A percentile compares a stretch with the other conserved stretches of the same genome.
These are phyloP conservation scores for Scaptodrosophila latifasciaeformis DNA, from an alignment of 2,888 invertebrate species.

Conservation along the genomic window DNA sequence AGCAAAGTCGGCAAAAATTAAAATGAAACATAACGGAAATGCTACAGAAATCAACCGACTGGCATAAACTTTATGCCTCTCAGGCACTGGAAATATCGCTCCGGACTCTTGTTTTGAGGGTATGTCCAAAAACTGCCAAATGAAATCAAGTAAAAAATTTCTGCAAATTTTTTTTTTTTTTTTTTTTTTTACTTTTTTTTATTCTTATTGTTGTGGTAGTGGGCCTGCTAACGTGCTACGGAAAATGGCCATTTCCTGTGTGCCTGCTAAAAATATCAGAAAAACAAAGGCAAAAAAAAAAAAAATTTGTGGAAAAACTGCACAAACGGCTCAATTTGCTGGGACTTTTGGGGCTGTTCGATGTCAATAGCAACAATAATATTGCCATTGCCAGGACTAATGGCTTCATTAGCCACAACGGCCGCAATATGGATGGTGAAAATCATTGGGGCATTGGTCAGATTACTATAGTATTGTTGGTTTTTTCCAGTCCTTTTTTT, in stretches of 20 bases:
- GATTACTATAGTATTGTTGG: not conserved
- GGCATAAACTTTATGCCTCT: conserved; percentile 50
- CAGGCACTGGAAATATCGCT: conserved; percentile 6
- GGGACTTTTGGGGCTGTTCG: not conserved
- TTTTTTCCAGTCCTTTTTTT: not conserved
- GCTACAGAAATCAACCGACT: conserved; percentile 62
- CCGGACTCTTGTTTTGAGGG: not conserved
- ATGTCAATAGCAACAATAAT: conserved; percentile 40
- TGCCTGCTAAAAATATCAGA: conserved; percentile 12
- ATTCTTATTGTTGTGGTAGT: not conserved
- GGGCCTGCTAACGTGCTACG: conserved; percentile 24
- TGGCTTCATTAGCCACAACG: conserved; percentile 51
- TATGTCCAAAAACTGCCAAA: not conserved
- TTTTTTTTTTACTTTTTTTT: conserved; percentile 23
- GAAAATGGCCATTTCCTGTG: conserved; percentile 53
- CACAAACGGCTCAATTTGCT: not conserved
- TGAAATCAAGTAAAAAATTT: conserved; percentile 38
- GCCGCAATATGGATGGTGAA: conserved; percentile 9
- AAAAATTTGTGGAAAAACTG: not conserved
- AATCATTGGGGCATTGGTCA: not conserved
- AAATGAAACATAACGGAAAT: conserved; percentile 63
- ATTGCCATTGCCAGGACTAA: conserved; percentile 44
- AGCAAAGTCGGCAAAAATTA: conserved; percentile 52
- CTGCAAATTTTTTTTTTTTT: conserved; percentile 5
- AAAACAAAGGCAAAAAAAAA: not conserved